phyloP scores from a whole-genome alignment of 2,113 vertebrate species.

The Myanophis thanlyinensis region DNA sequence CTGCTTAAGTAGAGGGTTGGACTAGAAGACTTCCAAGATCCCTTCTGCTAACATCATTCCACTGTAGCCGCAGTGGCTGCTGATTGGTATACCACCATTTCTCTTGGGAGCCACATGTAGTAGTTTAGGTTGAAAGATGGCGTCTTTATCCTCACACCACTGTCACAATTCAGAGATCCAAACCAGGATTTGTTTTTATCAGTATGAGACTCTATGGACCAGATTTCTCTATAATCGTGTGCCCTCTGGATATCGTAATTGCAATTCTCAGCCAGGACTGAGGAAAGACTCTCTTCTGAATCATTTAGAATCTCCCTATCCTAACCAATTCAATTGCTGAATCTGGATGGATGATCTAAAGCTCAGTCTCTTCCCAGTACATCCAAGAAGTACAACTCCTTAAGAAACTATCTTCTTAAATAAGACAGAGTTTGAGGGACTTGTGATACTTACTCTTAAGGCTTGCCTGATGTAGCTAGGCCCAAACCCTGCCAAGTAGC shows the following conservation, averaged over 20 bases:
- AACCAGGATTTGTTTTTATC: neutral
- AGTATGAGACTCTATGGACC: neutral
- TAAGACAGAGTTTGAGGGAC: neutral
- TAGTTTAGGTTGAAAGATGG: neutral
- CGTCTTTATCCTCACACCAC: neutral
- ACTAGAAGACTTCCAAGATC: neutral
- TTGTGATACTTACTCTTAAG: conserved; percentile 19
- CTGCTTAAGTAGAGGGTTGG: neutral
- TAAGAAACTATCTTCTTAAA: neutral
- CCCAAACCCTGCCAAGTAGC: neutral
- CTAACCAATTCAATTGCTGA: neutral
- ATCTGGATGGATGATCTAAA: neutral
- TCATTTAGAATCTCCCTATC: neutral
- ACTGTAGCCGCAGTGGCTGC: neutral
- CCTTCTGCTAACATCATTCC: neutral
- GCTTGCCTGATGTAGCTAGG: neutral
- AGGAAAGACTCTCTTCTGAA: neutral
- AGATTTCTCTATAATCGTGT: neutral
- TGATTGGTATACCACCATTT: neutral
- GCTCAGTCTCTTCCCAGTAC: neutral
- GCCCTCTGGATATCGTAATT: neutral
- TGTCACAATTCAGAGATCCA: neutral
- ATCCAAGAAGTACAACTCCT: neutral
- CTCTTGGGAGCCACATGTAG: neutral
- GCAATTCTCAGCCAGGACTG: neutral